phyloP scores from a whole-genome alignment of 2,113 vertebrate genomes.

The Gymnocephalus cernua region DNA sequence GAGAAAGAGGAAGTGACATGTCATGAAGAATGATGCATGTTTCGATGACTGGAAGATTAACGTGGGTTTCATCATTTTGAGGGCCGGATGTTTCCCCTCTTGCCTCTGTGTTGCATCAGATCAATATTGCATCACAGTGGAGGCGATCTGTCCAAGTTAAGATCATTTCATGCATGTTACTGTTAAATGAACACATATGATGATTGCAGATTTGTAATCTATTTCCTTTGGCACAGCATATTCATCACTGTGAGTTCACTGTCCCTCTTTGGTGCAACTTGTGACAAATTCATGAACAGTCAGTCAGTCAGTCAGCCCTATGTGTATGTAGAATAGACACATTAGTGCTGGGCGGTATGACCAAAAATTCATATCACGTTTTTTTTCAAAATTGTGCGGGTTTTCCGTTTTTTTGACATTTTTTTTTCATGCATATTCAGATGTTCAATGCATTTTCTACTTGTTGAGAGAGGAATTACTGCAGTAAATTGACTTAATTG shows the following conservation, averaged over 20 bases:
- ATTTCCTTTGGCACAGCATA: background rate
- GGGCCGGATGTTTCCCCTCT: conserved; percentile 11
- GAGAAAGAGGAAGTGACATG: conserved; percentile 24
- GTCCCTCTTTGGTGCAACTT: background rate
- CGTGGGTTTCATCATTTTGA: conserved; percentile 39
- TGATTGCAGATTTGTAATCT: background rate
- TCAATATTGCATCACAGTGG: conserved; percentile 49
- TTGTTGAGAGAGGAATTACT: too few species aligned
- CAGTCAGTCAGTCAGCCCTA: background rate
- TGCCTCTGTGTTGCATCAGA: conserved; percentile 64
- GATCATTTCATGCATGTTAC: background rate
- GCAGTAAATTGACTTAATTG: too few species aligned
- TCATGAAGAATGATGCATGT: background rate
- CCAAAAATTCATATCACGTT: too few species aligned
- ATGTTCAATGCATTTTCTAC: too few species aligned
- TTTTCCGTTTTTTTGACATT: too few species aligned
- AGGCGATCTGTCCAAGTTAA: background rate
- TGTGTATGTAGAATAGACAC: background rate
- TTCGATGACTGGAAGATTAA: conserved; percentile 12
- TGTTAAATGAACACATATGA: background rate
- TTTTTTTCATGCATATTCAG: too few species aligned
- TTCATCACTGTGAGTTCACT: background rate
- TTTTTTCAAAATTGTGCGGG: too few species aligned
- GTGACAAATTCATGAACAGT: background rate
- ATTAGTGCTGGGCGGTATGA: too few species aligned